Evolutionary conservation across 2,113 vertebrate species (phyloP).

Genomic region (Poecilia latipinna): DNA sequence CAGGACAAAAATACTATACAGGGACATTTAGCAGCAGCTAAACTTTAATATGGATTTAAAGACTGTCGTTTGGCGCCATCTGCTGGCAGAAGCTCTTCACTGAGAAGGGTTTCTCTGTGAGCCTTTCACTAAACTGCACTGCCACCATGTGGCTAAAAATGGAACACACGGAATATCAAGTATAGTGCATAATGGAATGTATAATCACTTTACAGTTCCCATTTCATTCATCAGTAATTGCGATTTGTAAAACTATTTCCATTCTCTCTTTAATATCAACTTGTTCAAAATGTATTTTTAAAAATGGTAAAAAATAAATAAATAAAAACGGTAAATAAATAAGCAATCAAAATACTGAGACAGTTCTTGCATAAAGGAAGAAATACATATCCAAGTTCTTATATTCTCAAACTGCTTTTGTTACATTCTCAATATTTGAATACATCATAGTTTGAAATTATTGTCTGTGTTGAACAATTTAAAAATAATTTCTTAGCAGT

Average conservation of each 20-base stretch:
- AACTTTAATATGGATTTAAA: not conserved
- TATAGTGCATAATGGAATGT: too few species aligned
- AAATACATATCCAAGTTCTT: too few species aligned
- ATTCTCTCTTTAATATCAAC: too few species aligned
- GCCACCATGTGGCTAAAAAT: slow-evolving; percentile 42
- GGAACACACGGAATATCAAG: not conserved
- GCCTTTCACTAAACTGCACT: slow-evolving; percentile 7
- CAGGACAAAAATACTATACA: not conserved
- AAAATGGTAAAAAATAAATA: too few species aligned
- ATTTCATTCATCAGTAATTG: not conserved
- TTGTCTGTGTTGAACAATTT: too few species aligned
- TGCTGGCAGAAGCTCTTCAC: slow-evolving; percentile 49
- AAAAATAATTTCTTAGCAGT: too few species aligned
- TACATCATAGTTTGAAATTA: too few species aligned
- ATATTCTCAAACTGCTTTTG: too few species aligned
- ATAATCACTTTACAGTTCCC: not conserved
- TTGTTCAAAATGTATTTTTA: too few species aligned
- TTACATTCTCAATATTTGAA: too few species aligned
- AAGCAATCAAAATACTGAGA: not conserved
- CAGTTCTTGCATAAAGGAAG: too few species aligned
- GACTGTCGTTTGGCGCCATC: slow-evolving; percentile 42
- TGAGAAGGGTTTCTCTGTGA: not conserved
- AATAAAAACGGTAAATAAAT: too few species aligned
- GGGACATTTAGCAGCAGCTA: not conserved
- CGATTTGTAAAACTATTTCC: not conserved